Conservation (phyloP, 2,888 invertebrate genomes). For the Perithous albicinctus region DNA sequence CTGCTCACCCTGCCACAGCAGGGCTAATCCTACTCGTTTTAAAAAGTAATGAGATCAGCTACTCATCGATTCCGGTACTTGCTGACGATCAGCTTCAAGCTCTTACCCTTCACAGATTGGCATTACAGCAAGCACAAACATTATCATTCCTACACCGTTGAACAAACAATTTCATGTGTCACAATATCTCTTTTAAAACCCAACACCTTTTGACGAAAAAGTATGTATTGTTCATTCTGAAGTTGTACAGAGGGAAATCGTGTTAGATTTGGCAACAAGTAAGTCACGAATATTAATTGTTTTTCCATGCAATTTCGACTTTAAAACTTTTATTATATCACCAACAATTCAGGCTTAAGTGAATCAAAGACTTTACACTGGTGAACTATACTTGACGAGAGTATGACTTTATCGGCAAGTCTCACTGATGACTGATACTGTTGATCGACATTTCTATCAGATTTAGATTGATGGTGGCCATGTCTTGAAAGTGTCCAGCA, state of each 20-base stretch:
- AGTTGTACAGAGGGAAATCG: too few species aligned
- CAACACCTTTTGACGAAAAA: not conserved
- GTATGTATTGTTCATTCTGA: too few species aligned
- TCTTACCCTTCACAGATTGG: constrained; percentile 39
- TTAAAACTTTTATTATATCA: too few species aligned
- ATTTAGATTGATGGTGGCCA: not conserved
- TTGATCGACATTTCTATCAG: not conserved
- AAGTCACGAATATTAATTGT: too few species aligned
- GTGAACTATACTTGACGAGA: not conserved
- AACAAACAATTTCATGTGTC: not conserved
- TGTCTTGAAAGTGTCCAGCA: not conserved
- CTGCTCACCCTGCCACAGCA: constrained; percentile 48
- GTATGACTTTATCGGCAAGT: not conserved
- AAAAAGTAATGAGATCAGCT: constrained; percentile 67
- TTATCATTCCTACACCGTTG: not conserved
- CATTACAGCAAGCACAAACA: constrained; percentile 7
- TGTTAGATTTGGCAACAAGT: too few species aligned
- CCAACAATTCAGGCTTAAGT: too few species aligned
- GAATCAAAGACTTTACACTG: too few species aligned
- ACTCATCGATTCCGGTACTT: constrained; percentile 67
- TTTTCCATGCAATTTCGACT: too few species aligned
- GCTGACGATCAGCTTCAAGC: constrained; percentile 58
- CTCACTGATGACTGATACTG: not conserved
- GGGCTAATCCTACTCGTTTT: constrained; percentile 64
- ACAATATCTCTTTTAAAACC: not conserved